Conservation (phyloP, 2,888 invertebrate genomes). For the Chorisops tibialis region DNA sequence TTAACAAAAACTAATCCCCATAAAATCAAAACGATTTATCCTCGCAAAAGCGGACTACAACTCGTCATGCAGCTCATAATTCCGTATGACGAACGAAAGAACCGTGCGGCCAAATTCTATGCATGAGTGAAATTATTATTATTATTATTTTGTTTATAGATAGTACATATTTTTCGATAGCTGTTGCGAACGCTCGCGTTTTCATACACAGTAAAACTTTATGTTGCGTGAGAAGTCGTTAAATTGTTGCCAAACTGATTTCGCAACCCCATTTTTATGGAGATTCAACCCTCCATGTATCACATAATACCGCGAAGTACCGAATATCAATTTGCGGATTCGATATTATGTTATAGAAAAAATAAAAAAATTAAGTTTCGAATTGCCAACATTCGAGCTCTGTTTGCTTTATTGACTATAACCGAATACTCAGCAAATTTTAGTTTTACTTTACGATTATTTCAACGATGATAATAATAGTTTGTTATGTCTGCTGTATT, state of each 20-base stretch:
- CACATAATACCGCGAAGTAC: neutral
- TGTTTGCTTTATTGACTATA: neutral
- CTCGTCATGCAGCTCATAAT: conserved; percentile 6
- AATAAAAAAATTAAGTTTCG: neutral
- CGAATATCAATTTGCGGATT: conserved; percentile 16
- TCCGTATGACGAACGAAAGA: neutral
- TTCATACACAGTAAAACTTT: conserved; percentile 16
- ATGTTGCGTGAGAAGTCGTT: conserved; percentile 27
- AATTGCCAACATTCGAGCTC: too few species aligned
- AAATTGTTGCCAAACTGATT: conserved; percentile 24
- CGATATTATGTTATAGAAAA: neutral
- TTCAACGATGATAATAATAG: neutral
- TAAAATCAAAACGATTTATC: too few species aligned
- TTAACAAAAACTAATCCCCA: too few species aligned
- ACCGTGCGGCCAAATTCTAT: conserved; percentile 2
- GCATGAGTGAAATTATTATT: conserved; percentile 9
- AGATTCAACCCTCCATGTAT: conserved; percentile 1
- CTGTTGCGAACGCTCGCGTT: neutral
- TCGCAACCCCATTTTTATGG: conserved; percentile 18
- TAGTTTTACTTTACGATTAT: neutral
- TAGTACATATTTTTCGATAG: too few species aligned
- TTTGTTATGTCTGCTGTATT: neutral
- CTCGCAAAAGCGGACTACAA: too few species aligned
- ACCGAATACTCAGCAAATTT: neutral
- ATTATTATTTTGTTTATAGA: neutral